Evolutionary conservation across 2,888 invertebrate genomes (phyloP), one percentile per base, ranked within the genome.

Genomic region (Liodrosophila aerea): DNA sequence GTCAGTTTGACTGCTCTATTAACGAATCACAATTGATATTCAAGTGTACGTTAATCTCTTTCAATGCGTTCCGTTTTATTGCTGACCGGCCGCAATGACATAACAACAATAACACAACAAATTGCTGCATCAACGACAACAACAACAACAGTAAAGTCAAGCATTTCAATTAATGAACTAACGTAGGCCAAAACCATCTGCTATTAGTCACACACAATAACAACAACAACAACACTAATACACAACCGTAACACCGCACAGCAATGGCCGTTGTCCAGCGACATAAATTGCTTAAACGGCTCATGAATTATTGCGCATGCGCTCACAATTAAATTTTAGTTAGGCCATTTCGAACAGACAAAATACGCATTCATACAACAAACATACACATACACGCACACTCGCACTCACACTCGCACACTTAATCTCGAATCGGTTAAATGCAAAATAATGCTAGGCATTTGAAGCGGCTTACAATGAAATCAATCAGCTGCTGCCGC

Each of bases 301-400:
- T 82, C 81, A 82, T 85, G 83, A 78, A 85, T 70, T 85, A 78
- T 82, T 82, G 80, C 85, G 81, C 64, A 82, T 82, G 78, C 71
- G 80, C 80, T 62, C 62, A 63, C 78, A 74, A 84, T 80, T 74
- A 74, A 72, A 72, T 70, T 65, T 73, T 64, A 77, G 71, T 83
- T 82, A 54, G 52, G 65, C 46, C 74, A 70, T 60, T 62, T 69
- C 44, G 63, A 56, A 67, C 22, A 22, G 22, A 5, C n/a, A n/a
- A n/a, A n/a, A n/a, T n/a, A n/a, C n/a, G n/a, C n/a, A n/a, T n/a
- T 51, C 16, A 13, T 16, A 37, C 46, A 44, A 22, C 44, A 18
- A 37, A 34, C 53, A 58, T 29, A 30, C 37, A 34, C 34, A 46
- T 13, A 29, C 22, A 50, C 43, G 5, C 59, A 60, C 45, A 58